A percentile compares a stretch with the other conserved stretches of the same genome.
These are phyloP conservation scores for Sander vitreus DNA, from an alignment of 2,113 vertebrate species.

Conservation along the genomic window DNA sequence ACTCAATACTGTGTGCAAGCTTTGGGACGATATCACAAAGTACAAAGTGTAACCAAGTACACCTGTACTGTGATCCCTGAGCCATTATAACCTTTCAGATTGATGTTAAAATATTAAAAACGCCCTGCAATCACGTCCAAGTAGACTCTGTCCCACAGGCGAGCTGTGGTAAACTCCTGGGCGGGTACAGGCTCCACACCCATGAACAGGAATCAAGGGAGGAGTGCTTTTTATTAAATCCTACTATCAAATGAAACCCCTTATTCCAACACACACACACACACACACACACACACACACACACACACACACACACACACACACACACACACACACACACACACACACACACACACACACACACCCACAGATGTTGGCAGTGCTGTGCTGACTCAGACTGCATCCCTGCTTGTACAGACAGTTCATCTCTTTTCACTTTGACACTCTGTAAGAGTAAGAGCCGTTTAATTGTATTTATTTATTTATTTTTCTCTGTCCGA, in stretches of 20 bases:
- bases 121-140: background rate
- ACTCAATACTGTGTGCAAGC: background rate
- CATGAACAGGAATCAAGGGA: slow-evolving; percentile 34
- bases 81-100: slow-evolving; percentile 12
- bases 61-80: background rate
- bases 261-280: slow-evolving; percentile 4
- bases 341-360: slow-evolving; percentile 23
- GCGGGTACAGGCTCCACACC: slow-evolving; percentile 45
- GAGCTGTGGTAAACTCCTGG: slow-evolving; percentile 2
- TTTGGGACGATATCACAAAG: background rate
- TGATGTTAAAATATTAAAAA: background rate
- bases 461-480: slow-evolving; percentile 24
- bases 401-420: slow-evolving; percentile 47
- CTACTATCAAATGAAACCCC: background rate
- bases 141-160: slow-evolving; percentile 17
- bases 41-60: background rate
- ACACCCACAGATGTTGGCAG: slow-evolving; percentile 4
- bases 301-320: slow-evolving; percentile 15
- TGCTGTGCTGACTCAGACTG: slow-evolving; percentile 13
- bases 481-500: slow-evolving; percentile 24
- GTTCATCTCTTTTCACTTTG: background rate
- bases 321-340: slow-evolving; percentile 14
- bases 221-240: slow-evolving; percentile 4
- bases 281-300: slow-evolving; percentile 23
- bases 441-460: slow-evolving; percentile 2